Conservation (phyloP, 2,113 vertebrate genomes). For the Phrynocephalus versicolor region DNA sequence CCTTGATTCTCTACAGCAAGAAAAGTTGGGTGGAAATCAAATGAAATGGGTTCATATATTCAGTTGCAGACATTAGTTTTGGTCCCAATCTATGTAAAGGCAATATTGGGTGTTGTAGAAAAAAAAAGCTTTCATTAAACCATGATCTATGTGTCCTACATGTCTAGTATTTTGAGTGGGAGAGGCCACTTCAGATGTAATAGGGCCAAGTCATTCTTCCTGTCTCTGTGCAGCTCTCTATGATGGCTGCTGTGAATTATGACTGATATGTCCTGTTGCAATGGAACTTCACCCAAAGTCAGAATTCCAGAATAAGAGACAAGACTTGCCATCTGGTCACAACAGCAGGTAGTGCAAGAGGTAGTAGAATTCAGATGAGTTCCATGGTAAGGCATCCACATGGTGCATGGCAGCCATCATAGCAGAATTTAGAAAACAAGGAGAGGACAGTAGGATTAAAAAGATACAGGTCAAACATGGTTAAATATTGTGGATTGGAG, state of each 20-base stretch:
- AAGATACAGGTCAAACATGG: too few species aligned
- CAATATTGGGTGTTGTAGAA: neutral
- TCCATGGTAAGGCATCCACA: too few species aligned
- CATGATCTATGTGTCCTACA: neutral
- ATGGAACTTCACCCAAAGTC: neutral
- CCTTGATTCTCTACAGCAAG: too few species aligned
- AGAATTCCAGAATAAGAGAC: neutral
- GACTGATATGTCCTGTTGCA: neutral
- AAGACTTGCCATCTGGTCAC: too few species aligned
- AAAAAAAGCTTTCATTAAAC: neutral
- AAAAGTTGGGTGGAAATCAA: too few species aligned
- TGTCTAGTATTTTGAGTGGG: neutral
- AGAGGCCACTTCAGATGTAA: neutral
- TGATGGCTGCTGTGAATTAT: neutral
- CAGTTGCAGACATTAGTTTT: neutral
- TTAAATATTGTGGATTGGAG: too few species aligned
- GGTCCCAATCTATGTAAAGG: too few species aligned
- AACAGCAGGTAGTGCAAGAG: too few species aligned
- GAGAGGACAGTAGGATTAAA: too few species aligned
- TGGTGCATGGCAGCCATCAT: too few species aligned
- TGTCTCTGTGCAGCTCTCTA: neutral
- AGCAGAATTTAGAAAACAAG: too few species aligned
- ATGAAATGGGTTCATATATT: neutral
- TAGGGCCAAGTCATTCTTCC: neutral
- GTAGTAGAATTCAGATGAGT: too few species aligned